Conservation (phyloP, 2,888 invertebrate species). For the Agrochola macilenta region DNA sequence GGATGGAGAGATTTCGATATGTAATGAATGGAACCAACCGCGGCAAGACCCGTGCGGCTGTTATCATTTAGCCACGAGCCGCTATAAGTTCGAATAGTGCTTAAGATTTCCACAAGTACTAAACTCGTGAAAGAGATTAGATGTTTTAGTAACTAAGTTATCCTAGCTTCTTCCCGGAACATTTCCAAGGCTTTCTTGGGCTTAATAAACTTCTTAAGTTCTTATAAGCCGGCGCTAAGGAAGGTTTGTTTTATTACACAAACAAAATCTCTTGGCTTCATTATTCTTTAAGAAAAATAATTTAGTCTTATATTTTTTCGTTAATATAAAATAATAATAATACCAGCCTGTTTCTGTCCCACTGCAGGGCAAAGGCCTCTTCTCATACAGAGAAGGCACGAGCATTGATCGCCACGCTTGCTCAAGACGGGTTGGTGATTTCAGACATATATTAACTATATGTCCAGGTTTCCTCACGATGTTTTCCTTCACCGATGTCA, state of each 20-base stretch:
- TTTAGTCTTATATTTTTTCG: not conserved
- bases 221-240: conserved; percentile 1
- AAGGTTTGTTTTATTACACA: conserved; percentile 24
- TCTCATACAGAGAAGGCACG: too few relatives aligned
- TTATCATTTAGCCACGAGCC: not conserved
- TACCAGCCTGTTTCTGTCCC: too few relatives aligned
- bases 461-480: too few relatives aligned
- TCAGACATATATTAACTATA: too few relatives aligned
- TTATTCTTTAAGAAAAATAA: conserved; percentile 11
- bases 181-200: conserved; percentile 9
- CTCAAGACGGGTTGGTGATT: too few relatives aligned
- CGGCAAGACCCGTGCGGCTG: not conserved
- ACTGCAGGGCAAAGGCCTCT: too few relatives aligned
- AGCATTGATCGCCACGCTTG: too few relatives aligned
- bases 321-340: too few relatives aligned
- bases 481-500: too few relatives aligned
- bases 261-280: conserved; percentile 23
- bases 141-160: conserved; percentile 17
- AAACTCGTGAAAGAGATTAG: not conserved
- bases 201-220: conserved; percentile 32
- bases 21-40: not conserved
- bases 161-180: not conserved
- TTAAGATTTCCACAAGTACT: conserved; percentile 6
- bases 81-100: conserved; percentile 9
- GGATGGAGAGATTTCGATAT: not conserved